Conservation (phyloP, 2,797 vertebrate species). For the Pantherophis alleghaniensis region DNA sequence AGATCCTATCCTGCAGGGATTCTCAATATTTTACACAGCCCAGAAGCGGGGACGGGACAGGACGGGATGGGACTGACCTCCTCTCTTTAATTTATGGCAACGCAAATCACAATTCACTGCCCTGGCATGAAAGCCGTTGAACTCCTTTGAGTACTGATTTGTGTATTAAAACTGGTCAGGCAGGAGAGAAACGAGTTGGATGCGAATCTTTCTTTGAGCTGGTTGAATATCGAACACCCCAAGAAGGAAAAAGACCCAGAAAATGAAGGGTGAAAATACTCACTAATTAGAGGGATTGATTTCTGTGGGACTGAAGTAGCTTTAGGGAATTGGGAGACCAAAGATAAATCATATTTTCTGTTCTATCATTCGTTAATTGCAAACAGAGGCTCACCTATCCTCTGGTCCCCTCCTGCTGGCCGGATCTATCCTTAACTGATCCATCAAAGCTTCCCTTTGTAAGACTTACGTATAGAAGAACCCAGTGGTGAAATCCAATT, state of each 20-base stretch:
- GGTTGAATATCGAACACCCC: not conserved
- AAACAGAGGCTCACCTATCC: not conserved
- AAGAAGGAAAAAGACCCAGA: not conserved
- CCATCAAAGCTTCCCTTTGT: not conserved
- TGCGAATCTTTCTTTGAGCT: not conserved
- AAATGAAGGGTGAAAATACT: not conserved
- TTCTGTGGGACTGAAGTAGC: not conserved
- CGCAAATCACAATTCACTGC: not conserved
- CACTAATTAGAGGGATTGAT: not conserved
- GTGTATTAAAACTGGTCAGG: not conserved
- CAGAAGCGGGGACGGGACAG: no score
- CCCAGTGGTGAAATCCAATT: no score
- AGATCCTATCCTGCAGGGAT: not conserved
- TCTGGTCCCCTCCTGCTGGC: not conserved
- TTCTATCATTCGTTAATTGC: not conserved
- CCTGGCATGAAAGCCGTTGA: not conserved
- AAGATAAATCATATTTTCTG: no score
- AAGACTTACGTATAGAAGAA: not conserved
- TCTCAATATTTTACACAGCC: not conserved
- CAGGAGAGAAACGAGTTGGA: no score
- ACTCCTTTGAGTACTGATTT: no score
- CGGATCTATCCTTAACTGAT: not conserved
- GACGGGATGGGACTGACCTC: no score
- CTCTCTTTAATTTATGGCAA: not conserved
- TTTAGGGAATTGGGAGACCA: not conserved